Evolutionary conservation across 2,797 vertebrate genomes (phyloP).

Genomic region (Corythornis leucogaster): DNA sequence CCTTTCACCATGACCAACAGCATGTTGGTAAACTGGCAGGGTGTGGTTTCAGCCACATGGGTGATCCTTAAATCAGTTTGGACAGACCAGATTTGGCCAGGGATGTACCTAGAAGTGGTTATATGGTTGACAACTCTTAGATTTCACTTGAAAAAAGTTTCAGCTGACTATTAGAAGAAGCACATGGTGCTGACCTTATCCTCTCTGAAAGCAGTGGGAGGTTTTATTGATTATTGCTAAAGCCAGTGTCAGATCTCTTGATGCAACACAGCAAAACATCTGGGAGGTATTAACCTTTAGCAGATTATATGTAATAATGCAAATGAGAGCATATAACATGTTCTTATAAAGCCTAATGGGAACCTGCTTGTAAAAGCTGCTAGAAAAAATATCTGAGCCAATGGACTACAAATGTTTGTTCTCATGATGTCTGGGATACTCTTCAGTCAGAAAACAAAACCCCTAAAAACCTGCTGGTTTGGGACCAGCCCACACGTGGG

Average conservation of each 20-base stretch:
- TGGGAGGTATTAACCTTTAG: neutral
- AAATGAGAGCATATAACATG: fast-evolving
- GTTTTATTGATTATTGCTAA: neutral
- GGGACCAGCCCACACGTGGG: fast-evolving
- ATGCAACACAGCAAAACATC: neutral
- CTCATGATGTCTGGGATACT: neutral
- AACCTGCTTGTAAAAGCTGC: neutral
- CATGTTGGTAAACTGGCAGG: neutral
- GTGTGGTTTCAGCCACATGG: neutral
- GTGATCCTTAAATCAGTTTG: neutral
- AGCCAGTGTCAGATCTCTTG: neutral
- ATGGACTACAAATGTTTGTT: neutral
- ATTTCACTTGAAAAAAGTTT: neutral
- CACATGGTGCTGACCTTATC: fast-evolving
- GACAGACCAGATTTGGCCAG: neutral
- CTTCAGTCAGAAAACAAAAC: neutral
- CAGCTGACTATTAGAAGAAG: neutral
- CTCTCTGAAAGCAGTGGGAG: neutral
- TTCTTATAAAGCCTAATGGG: neutral
- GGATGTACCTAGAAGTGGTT: neutral
- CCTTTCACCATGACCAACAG: neutral
- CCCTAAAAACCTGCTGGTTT: neutral
- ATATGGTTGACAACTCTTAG: neutral
- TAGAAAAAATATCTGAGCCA: neutral
- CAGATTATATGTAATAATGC: neutral